Percentiles rank a stretch among this genome's conserved stretches.
Evolutionary conservation across 2,797 vertebrate species (phyloP).

Genomic region (Pseudotriccus pelzelni): DNA sequence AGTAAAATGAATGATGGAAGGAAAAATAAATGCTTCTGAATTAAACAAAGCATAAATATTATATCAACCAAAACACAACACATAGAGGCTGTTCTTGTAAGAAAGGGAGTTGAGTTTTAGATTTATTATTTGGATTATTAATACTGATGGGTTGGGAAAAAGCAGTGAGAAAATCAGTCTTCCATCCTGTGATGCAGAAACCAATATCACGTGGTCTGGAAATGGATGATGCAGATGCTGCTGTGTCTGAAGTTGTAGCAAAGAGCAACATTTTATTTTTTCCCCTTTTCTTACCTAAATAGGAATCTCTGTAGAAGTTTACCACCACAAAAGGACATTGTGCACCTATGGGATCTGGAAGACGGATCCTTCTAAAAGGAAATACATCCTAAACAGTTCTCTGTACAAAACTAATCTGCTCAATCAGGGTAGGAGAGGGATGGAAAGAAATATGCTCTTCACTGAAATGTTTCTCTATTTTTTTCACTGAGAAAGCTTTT

Average conservation of each 20-base stretch:
- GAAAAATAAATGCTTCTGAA: constrained; percentile 53
- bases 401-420: neutral
- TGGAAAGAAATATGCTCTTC: neutral
- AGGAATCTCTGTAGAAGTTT: neutral
- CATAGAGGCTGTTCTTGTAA: neutral
- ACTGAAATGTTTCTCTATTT: neutral
- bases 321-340: neutral
- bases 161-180: constrained; percentile 36
- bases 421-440: neutral
- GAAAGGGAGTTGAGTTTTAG: neutral
- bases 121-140: constrained; percentile 72
- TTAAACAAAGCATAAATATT: constrained; percentile 43
- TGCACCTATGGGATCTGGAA: neutral
- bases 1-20: constrained; percentile 57
- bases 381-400: neutral
- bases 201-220: constrained; percentile 33
- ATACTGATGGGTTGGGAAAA: constrained; percentile 67
- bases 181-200: constrained; percentile 43
- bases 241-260: constrained; percentile 8
- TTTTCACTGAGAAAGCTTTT: neutral
- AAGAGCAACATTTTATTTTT: neutral
- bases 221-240: constrained; percentile 49
- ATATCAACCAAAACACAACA: constrained; percentile 14
- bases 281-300: neutral
- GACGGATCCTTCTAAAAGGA: neutral